A percentile compares a stretch with the other conserved stretches of the same genome.
Evolutionary conservation across 2,888 invertebrate species (phyloP).

Genomic region (Lithophane ornitopus): DNA sequence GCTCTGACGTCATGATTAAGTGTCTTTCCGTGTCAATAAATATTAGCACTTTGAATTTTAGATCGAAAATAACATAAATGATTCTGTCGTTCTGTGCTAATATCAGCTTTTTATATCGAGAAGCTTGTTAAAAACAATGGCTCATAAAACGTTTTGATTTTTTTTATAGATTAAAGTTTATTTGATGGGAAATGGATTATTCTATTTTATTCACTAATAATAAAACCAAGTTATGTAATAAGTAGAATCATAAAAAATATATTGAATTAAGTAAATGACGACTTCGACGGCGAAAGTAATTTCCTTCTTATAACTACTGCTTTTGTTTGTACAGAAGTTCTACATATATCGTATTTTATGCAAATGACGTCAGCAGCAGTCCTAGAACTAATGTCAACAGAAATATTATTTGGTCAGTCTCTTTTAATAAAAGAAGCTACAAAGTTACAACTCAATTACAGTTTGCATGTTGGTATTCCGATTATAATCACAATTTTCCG

Average conservation of each 20-base stretch:
- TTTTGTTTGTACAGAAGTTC: constrained; percentile 37
- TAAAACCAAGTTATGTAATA: constrained; percentile 13
- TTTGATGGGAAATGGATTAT: background rate
- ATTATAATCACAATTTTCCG: constrained; percentile 42
- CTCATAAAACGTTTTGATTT: background rate
- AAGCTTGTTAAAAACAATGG: background rate
- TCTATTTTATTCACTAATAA: background rate
- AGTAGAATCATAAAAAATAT: constrained; percentile 40
- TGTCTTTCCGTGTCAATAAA: constrained; percentile 51
- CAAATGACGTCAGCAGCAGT: background rate
- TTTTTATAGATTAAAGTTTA: background rate
- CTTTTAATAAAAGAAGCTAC: constrained; percentile 5
- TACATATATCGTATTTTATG: background rate
- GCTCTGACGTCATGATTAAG: constrained; percentile 53
- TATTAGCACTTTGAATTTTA: constrained; percentile 39
- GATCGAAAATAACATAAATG: constrained; percentile 12
- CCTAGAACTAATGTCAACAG: background rate
- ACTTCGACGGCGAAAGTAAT: constrained; percentile 28
- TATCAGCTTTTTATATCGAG: background rate
- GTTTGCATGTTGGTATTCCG: constrained; percentile 48
- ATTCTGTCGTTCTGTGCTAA: background rate
- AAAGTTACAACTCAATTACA: constrained; percentile 39
- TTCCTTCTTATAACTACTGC: constrained; percentile 29
- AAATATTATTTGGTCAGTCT: background rate
- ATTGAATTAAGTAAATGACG: constrained; percentile 32